Conservation (phyloP, 1,140 invertebrate genomes). For the Ceratoteleas bidentatus region DNA sequence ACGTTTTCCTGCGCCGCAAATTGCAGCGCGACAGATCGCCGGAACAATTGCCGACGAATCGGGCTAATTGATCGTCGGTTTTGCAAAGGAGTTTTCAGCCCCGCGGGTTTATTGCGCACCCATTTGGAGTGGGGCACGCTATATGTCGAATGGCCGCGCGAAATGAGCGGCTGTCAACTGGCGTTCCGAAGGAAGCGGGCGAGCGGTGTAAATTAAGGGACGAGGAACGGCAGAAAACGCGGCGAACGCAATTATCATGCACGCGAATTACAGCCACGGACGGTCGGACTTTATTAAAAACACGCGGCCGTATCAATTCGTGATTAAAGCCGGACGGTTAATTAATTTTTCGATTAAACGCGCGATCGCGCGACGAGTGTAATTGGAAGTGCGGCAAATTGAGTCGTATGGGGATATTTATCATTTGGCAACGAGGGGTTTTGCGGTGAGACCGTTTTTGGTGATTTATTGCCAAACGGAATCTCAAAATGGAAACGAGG, state of each 20-base stretch:
- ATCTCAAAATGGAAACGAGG: no score
- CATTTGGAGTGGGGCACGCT: conserved; percentile 67
- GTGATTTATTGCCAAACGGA: no score
- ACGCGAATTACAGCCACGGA: conserved; percentile 61
- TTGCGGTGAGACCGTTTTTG: no score
- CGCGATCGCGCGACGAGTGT: conserved; percentile 34
- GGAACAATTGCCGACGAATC: conserved; percentile 61
- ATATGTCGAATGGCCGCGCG: conserved; percentile 67
- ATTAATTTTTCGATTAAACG: no score
- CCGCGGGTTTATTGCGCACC: conserved; percentile 68
- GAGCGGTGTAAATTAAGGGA: conserved; percentile 67
- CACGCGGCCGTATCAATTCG: conserved; percentile 51
- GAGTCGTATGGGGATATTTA: conserved; percentile 38
- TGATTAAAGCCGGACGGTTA: conserved; percentile 40
- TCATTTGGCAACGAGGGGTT: conserved; percentile 25
- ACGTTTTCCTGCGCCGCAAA: no score
- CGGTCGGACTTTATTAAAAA: conserved; percentile 64
- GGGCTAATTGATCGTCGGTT: conserved; percentile 72
- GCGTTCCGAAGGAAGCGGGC: conserved; percentile 66
- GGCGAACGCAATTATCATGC: conserved; percentile 65
- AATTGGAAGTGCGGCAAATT: conserved; percentile 49
- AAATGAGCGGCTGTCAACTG: conserved; percentile 71
- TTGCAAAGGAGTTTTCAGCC: conserved; percentile 69
- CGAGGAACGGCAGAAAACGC: conserved; percentile 61
- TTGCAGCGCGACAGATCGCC: conserved; percentile 12